These are phyloP conservation scores for Microctenopoma lineatum DNA, from an alignment of 2,797 vertebrate genomes.

Conservation along the genomic window DNA sequence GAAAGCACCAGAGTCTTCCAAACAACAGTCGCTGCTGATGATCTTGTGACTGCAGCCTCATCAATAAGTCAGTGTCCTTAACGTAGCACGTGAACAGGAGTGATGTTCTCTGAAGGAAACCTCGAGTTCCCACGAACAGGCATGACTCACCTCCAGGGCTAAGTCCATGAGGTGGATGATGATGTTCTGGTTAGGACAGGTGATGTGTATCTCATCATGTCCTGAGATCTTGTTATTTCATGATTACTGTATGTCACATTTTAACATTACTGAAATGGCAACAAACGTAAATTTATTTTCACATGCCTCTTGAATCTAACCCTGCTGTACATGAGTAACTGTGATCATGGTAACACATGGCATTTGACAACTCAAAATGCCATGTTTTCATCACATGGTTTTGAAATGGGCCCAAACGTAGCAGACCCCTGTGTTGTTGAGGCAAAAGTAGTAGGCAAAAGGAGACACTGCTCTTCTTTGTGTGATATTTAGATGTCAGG, in stretches of 20 bases:
- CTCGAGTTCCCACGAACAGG: conserved; percentile 18
- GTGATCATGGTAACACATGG: too few relatives aligned
- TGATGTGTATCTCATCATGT: background rate
- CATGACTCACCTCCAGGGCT: conserved; percentile 48
- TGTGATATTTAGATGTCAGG: conserved; percentile 25
- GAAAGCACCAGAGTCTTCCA: conserved; percentile 10
- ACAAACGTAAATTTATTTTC: too few relatives aligned
- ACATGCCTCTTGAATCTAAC: too few relatives aligned
- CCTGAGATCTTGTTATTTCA: background rate
- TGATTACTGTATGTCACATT: background rate
- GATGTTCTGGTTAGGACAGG: conserved; percentile 16
- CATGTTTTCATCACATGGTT: too few relatives aligned
- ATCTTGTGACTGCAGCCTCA: conserved; percentile 67
- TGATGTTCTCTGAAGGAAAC: conserved; percentile 33
- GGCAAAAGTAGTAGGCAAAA: background rate
- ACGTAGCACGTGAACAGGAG: conserved; percentile 49
- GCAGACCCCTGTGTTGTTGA: background rate
- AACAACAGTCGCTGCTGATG: conserved; percentile 53
- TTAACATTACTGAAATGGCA: too few relatives aligned
- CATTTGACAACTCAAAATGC: too few relatives aligned
- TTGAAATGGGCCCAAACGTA: background rate
- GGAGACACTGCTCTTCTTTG: conserved; percentile 38
- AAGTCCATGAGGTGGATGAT: conserved; percentile 10
- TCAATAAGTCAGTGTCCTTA: conserved; percentile 74
- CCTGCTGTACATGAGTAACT: too few relatives aligned